A percentile compares a stretch with the other conserved stretches of the same genome.
Conservation (phyloP, 1,140 invertebrate species). For the Diachasma alloeum region DNA sequence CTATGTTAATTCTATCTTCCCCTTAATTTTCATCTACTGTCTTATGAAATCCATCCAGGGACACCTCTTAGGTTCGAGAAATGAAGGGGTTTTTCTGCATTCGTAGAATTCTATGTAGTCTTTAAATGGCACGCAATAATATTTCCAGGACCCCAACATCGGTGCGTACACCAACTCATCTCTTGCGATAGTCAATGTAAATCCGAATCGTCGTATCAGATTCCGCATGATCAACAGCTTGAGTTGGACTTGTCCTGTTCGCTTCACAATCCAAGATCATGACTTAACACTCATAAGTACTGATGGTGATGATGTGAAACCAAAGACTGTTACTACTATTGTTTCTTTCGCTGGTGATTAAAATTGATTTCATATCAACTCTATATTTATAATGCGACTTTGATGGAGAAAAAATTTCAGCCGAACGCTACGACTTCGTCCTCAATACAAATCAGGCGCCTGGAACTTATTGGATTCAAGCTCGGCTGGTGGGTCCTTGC, state of each 20-base stretch:
- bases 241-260: constrained; percentile 62
- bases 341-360: constrained; percentile 21
- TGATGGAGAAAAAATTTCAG: constrained; percentile 41
- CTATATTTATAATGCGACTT: not conserved
- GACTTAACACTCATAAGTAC: constrained; percentile 62
- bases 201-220: constrained; percentile 56
- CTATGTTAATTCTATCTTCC: not conserved
- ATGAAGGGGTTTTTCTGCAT: no score
- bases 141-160: constrained; percentile 13
- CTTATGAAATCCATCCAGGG: no score
- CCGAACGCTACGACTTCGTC: constrained; percentile 66
- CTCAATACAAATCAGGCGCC: constrained; percentile 52
- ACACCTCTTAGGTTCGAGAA: no score
- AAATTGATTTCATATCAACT: not conserved
- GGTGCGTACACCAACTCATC: constrained; percentile 28
- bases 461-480: constrained; percentile 63
- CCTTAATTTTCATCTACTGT: no score
- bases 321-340: constrained; percentile 10
- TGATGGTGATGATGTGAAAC: constrained; percentile 55
- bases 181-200: constrained; percentile 42
- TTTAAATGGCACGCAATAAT: no score
- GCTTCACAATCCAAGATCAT: constrained; percentile 66
- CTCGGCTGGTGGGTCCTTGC: constrained; percentile 59
- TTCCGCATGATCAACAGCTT: constrained; percentile 66
- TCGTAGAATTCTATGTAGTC: no score